Percentiles rank a stretch among this genome's conserved stretches.
Evolutionary conservation across 2,113 vertebrate genomes (phyloP).

Genomic region (Limnothrissa miodon): DNA sequence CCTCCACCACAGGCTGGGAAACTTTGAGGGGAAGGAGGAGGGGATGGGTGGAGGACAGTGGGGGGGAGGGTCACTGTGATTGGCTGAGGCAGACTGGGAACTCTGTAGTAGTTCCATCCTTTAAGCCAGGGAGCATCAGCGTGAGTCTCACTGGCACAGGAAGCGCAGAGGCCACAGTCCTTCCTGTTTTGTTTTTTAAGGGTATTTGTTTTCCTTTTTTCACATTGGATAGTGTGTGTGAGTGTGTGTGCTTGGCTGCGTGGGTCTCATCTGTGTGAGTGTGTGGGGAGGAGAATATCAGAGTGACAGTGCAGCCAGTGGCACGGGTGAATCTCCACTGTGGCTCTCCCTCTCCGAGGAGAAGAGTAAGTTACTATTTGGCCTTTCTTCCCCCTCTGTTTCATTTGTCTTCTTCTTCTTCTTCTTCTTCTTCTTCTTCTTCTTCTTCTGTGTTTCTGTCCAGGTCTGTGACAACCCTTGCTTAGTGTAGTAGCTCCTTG

Average conservation of each 20-base stretch:
- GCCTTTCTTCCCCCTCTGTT: conserved; percentile 21
- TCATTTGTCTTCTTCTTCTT: not conserved
- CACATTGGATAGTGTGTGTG: not conserved
- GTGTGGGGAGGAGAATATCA: conserved; percentile 42
- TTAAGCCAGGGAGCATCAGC: conserved; percentile 63
- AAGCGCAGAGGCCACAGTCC: conserved; percentile 56
- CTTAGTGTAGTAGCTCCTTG: not conserved
- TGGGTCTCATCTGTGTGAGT: not conserved
- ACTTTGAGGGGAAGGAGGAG: conserved; percentile 50
- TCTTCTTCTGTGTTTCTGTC: not conserved
- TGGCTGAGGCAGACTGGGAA: conserved; percentile 60
- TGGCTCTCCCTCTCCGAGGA: conserved; percentile 51
- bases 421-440: conserved; percentile 16
- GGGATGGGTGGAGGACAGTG: conserved; percentile 30
- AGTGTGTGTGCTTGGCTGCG: not conserved
- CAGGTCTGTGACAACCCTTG: not conserved
- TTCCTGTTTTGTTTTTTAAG: conserved; percentile 55
- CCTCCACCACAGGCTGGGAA: conserved; percentile 53
- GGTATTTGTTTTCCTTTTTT: conserved; percentile 25
- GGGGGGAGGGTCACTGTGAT: no score
- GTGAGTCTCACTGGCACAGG: conserved; percentile 59
- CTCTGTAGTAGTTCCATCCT: conserved; percentile 63
- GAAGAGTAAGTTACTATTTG: conserved; percentile 64
- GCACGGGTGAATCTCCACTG: conserved; percentile 35
- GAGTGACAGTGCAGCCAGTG: conserved; percentile 40